Evolutionary conservation across 2,113 vertebrate genomes (phyloP).

Genomic region (Amblyopsis rosae): DNA sequence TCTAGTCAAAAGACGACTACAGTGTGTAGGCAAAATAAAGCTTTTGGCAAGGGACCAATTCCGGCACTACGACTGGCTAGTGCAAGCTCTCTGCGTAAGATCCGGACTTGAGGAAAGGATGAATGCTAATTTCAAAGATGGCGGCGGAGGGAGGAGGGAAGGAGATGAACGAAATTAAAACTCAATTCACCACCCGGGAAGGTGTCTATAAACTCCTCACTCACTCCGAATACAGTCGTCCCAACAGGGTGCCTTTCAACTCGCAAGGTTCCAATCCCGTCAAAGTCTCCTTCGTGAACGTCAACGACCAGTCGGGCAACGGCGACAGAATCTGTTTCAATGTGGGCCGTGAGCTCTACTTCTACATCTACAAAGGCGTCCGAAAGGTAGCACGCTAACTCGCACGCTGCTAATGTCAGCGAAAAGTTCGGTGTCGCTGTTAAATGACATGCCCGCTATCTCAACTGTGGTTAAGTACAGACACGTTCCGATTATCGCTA

Average conservation of each 20-base stretch:
- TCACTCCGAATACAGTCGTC: slow-evolving; percentile 98
- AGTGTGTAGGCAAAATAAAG: too few species aligned
- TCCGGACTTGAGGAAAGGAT: slow-evolving; percentile 95
- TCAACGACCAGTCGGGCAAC: slow-evolving; percentile 99
- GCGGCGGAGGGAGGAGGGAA: slow-evolving; percentile 98
- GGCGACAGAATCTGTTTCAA: slow-evolving; percentile 99
- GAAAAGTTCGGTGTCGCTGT: background rate
- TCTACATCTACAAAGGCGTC: slow-evolving; percentile 99
- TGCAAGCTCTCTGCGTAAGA: slow-evolving; percentile 84
- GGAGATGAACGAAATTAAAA: slow-evolving; percentile 99
- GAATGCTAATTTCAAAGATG: slow-evolving; percentile 99
- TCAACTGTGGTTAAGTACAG: background rate
- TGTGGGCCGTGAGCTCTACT: slow-evolving; percentile 99
- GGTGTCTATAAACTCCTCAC: slow-evolving; percentile 98
- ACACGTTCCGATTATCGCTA: background rate
- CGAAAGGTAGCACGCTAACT: slow-evolving; percentile 85
- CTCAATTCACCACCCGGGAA: slow-evolving; percentile 98
- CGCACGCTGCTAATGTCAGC: slow-evolving; percentile 36
- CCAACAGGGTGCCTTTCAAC: slow-evolving; percentile 98
- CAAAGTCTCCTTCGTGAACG: slow-evolving; percentile 98
- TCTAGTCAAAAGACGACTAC: too few species aligned
- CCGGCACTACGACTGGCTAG: background rate
- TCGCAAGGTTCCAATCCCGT: slow-evolving; percentile 98
- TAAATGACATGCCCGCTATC: background rate
- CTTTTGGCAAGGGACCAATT: too few species aligned